Conservation (phyloP, 2,113 vertebrate genomes). For the Lipophrys pholis region DNA sequence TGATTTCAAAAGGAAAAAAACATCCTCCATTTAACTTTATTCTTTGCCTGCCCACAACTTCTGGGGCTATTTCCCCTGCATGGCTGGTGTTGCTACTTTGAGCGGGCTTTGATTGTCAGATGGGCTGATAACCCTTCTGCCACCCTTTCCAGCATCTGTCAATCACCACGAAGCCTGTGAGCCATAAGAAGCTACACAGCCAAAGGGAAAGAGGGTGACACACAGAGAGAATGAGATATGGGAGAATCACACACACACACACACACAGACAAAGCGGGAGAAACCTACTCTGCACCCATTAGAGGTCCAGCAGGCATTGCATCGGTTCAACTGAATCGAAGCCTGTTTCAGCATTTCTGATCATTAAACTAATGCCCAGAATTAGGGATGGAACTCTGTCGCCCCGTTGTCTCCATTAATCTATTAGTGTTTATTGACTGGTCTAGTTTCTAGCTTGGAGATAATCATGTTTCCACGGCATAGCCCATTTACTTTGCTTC, state of each 20-base stretch:
- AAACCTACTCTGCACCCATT: constrained; percentile 43
- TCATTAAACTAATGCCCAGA: constrained; percentile 76
- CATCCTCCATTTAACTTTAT: constrained; percentile 18
- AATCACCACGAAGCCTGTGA: constrained; percentile 54
- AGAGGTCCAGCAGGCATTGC: constrained; percentile 29
- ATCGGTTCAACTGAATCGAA: constrained; percentile 49
- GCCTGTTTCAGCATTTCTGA: constrained; percentile 72
- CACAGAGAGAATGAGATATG: constrained; percentile 34
- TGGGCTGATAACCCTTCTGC: constrained; percentile 70
- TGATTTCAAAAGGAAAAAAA: constrained; percentile 22
- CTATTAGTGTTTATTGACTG: constrained; percentile 75
- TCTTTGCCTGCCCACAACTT: constrained; percentile 9
- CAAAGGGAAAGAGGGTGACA: constrained; percentile 46
- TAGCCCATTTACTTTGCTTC: constrained; percentile 52
- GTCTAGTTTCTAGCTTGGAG: constrained; percentile 62
- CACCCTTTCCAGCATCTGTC: constrained; percentile 59
- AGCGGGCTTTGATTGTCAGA: constrained; percentile 73
- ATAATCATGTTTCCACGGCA: constrained; percentile 73
- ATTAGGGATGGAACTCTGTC: constrained; percentile 56
- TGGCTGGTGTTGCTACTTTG: constrained; percentile 35
- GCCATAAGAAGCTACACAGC: constrained; percentile 38
- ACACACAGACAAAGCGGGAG: background rate
- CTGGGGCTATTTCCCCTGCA: constrained; percentile 14
- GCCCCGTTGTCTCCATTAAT: constrained; percentile 66
- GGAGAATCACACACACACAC: constrained; percentile 16